phyloP scores from a whole-genome alignment of 2,888 invertebrate species.

The Caenorhabditis sp. region DNA sequence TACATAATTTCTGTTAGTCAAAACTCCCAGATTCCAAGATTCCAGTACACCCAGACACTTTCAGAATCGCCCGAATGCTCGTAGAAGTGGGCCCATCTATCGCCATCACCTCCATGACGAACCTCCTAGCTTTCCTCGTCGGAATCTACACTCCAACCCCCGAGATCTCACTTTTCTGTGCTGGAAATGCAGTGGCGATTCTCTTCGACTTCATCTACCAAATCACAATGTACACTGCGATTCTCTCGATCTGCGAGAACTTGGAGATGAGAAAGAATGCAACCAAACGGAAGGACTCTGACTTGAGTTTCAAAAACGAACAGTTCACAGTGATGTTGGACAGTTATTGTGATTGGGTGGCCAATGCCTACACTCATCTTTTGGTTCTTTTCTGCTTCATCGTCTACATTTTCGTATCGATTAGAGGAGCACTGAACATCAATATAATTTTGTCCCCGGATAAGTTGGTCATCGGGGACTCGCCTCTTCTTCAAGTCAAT shows the following conservation, averaged over 20 bases:
- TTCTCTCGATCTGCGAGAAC: slow-evolving; percentile 72
- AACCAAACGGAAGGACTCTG: slow-evolving; percentile 62
- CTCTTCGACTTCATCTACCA: slow-evolving; percentile 92
- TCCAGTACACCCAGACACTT: neutral
- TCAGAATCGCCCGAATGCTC: slow-evolving; percentile 86
- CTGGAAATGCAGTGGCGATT: slow-evolving; percentile 94
- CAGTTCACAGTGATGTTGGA: slow-evolving; percentile 67
- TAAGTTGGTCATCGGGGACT: slow-evolving; percentile 80
- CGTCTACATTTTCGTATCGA: slow-evolving; percentile 70
- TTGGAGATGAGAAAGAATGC: slow-evolving; percentile 68
- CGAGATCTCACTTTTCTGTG: slow-evolving; percentile 94
- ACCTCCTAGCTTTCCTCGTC: slow-evolving; percentile 86
- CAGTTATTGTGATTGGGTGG: slow-evolving; percentile 79
- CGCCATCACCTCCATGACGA: slow-evolving; percentile 94
- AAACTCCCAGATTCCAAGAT: too few relatives aligned
- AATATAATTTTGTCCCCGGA: slow-evolving; percentile 77
- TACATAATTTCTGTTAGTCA: too few relatives aligned
- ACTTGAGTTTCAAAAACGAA: slow-evolving; percentile 62
- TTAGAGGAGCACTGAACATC: slow-evolving; percentile 74
- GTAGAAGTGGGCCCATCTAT: slow-evolving; percentile 95
- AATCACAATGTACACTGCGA: slow-evolving; percentile 75
- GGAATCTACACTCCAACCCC: slow-evolving; percentile 95
- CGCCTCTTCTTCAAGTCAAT: slow-evolving; percentile 78
- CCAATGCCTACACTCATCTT: slow-evolving; percentile 77
- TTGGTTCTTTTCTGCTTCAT: slow-evolving; percentile 74